Evolutionary conservation across 2,113 vertebrate species (phyloP).

Genomic region (Phalacrocorax brasilianus): DNA sequence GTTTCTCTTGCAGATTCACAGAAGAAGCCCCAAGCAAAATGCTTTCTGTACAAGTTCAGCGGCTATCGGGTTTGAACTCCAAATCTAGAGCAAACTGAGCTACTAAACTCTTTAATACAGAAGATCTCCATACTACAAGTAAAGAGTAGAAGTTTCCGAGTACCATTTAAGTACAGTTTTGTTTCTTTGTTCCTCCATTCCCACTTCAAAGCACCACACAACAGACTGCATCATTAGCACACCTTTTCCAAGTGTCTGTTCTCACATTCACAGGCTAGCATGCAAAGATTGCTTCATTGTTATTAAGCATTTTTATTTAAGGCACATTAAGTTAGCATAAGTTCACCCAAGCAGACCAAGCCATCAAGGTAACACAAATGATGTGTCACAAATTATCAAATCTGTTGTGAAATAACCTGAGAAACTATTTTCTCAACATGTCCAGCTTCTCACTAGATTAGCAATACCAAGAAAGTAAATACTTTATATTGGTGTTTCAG

Average conservation of each 20-base stretch:
- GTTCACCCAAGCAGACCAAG: neutral
- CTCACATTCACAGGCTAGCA: neutral
- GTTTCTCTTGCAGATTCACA: neutral
- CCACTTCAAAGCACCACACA: neutral
- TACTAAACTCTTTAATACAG: neutral
- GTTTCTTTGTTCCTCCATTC: neutral
- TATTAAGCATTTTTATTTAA: neutral
- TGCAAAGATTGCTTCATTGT: neutral
- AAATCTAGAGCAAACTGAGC: neutral
- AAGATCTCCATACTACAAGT: neutral
- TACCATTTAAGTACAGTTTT: neutral
- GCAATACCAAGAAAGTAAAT: neutral
- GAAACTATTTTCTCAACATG: neutral
- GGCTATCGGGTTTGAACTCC: neutral
- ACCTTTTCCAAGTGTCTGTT: neutral
- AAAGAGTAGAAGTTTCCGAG: neutral
- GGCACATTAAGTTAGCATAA: neutral
- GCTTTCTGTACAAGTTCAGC: neutral
- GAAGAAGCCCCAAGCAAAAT: neutral
- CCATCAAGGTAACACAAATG: neutral
- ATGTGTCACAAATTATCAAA: neutral
- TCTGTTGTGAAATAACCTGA: neutral
- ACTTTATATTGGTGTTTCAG: neutral
- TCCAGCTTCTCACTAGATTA: neutral
- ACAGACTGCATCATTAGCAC: constrained; percentile 20